Percentiles rank a stretch among this genome's conserved stretches.
These are phyloP conservation scores for Leptinotarsa peninsularis DNA, from an alignment of 2,888 invertebrate species.

Conservation along the genomic window DNA sequence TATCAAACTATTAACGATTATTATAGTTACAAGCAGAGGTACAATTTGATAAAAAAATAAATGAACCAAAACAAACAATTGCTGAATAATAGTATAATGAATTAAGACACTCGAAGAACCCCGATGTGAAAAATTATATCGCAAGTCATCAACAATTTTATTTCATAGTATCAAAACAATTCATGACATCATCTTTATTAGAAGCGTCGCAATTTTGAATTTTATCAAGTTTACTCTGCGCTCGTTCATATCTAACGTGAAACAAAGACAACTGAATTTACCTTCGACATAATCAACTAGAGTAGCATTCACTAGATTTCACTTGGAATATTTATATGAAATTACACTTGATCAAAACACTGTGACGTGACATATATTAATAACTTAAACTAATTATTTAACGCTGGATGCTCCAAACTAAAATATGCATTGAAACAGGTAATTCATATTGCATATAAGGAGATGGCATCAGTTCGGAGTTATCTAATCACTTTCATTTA, in stretches of 20 bases:
- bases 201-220: not conserved
- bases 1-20: no score
- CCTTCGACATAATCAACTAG: conserved; percentile 32
- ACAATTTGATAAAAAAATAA: no score
- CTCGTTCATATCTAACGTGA: not conserved
- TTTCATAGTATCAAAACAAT: conserved; percentile 12
- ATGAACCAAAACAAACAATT: not conserved
- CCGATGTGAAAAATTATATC: not conserved
- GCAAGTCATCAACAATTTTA: not conserved
- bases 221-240: not conserved
- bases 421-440: conserved; percentile 18
- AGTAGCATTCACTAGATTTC: conserved; percentile 7
- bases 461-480: not conserved
- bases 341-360: conserved; percentile 5
- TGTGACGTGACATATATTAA: conserved; percentile 5
- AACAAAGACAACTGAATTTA: conserved; percentile 15
- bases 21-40: no score
- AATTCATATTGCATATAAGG: conserved; percentile 12
- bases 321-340: not conserved
- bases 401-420: conserved; percentile 17
- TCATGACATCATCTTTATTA: conserved; percentile 33
- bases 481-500: conserved; percentile 14
- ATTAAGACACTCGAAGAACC: not conserved
- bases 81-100: not conserved
- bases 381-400: conserved; percentile 10